Percentiles rank a stretch among this genome's conserved stretches.
Evolutionary conservation across 2,888 invertebrate species (phyloP).

Genomic region (Phalera bucephala): DNA sequence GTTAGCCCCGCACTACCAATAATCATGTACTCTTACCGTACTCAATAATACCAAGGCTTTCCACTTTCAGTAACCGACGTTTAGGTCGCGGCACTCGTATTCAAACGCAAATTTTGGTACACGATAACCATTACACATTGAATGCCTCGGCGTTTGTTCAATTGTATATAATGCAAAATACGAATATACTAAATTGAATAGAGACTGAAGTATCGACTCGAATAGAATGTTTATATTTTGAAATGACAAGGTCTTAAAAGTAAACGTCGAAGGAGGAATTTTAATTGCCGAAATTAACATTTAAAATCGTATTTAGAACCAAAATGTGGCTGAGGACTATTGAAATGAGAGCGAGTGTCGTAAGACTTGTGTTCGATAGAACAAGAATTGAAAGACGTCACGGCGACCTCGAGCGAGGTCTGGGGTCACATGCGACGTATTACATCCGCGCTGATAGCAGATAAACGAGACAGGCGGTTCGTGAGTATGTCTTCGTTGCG

Average conservation of each 20-base stretch:
- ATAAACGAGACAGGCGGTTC: conserved; percentile 42
- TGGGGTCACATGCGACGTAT: conserved; percentile 52
- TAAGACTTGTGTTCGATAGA: conserved; percentile 12
- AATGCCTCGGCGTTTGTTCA: conserved; percentile 17
- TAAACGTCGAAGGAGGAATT: conserved; percentile 21
- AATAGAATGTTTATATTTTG: conserved; percentile 1
- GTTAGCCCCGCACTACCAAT: conserved; percentile 47
- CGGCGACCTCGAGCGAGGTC: conserved; percentile 31
- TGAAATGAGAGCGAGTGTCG: conserved; percentile 6
- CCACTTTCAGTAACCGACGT: conserved; percentile 67
- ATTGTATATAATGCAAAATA: conserved; percentile 5
- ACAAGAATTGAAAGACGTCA: conserved; percentile 34
- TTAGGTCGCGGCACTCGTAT: conserved; percentile 45
- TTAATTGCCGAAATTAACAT: conserved; percentile 18
- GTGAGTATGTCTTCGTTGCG: conserved; percentile 51
- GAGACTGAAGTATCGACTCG: not conserved
- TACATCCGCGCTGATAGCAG: conserved; percentile 52
- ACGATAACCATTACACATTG: conserved; percentile 23
- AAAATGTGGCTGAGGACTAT: conserved; percentile 1
- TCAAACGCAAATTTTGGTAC: conserved; percentile 45
- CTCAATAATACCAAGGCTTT: conserved; percentile 75
- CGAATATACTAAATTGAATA: not conserved
- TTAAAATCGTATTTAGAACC: conserved; percentile 4
- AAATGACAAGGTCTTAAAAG: conserved; percentile 4
- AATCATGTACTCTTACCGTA: conserved; percentile 52